Evolutionary conservation across 2,797 vertebrate genomes (phyloP).

Genomic region (Sebastes wilsoni): DNA sequence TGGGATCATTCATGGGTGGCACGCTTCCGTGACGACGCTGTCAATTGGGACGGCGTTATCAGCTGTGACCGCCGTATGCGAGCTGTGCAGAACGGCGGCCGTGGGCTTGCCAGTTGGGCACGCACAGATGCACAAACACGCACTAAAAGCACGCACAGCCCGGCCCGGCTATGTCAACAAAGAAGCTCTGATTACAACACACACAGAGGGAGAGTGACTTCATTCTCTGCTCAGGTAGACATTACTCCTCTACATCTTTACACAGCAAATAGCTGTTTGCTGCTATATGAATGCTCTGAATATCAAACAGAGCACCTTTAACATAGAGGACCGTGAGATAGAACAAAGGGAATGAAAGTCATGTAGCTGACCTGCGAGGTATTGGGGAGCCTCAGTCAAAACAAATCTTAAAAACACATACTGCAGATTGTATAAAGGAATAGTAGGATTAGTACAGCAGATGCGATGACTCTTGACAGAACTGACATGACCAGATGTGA

Average conservation of each 20-base stretch:
- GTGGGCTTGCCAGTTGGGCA: no score
- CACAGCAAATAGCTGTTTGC: not conserved
- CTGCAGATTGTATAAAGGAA: not conserved
- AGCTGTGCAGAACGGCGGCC: rapidly evolving
- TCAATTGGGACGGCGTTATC: rapidly evolving
- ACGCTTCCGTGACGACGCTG: rapidly evolving
- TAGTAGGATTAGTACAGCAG: not conserved
- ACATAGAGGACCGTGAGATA: not conserved
- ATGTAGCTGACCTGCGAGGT: not conserved
- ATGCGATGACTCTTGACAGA: not conserved
- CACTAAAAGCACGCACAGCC: no score
- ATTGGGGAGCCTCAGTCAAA: not conserved
- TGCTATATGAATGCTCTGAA: not conserved
- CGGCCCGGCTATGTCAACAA: no score
- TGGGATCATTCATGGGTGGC: no score
- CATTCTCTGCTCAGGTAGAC: no score
- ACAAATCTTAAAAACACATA: not conserved
- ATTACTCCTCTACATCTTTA: not conserved
- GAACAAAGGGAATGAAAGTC: not conserved
- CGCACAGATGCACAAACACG: no score
- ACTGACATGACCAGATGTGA: not conserved
- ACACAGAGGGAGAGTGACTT: no score
- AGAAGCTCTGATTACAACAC: no score
- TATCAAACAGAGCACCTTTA: not conserved
- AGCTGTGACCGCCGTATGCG: rapidly evolving